Conservation (phyloP, 2,797 vertebrate species). For the Acestrorhynchus altus region DNA sequence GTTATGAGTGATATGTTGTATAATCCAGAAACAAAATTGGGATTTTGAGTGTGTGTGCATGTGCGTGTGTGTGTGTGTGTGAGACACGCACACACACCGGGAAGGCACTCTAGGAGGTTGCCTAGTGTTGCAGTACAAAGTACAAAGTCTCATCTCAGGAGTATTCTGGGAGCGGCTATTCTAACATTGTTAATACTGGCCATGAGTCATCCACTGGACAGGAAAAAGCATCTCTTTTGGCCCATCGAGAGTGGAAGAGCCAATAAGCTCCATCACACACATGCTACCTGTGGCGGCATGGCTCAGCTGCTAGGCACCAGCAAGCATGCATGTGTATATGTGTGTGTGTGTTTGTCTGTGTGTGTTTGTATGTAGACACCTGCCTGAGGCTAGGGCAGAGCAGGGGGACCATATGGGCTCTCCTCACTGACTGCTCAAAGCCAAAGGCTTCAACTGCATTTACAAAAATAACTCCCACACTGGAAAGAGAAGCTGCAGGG, state of each 20-base stretch:
- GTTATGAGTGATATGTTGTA: too few species aligned
- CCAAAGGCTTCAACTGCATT: slow-evolving; percentile 60
- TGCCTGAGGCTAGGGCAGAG: slow-evolving; percentile 53
- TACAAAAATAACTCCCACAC: slow-evolving; percentile 61
- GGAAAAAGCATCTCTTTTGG: slow-evolving; percentile 34
- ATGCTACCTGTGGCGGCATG: slow-evolving; percentile 35
- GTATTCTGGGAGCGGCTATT: neutral
- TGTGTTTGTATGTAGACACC: slow-evolving; percentile 45
- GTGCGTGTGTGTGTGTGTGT: too few species aligned
- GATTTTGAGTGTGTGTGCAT: too few species aligned
- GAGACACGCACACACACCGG: too few species aligned
- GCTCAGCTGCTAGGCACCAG: slow-evolving; percentile 47
- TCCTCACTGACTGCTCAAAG: slow-evolving; percentile 51
- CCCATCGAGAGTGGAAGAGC: slow-evolving; percentile 16
- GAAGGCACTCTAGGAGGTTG: too few species aligned
- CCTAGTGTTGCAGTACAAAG: too few species aligned
- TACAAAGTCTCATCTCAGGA: neutral
- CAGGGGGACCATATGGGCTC: slow-evolving; percentile 59
- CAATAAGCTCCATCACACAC: slow-evolving; percentile 27
- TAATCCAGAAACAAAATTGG: too few species aligned
- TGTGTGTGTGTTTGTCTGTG: slow-evolving; percentile 27
- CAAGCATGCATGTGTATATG: slow-evolving; percentile 48
- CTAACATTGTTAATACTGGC: slow-evolving; percentile 30
- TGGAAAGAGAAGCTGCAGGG: slow-evolving; percentile 35
- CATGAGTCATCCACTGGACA: slow-evolving; percentile 31